Evolutionary conservation across 2,113 vertebrate species (phyloP).

Genomic region (Dissostichus mawsoni): DNA sequence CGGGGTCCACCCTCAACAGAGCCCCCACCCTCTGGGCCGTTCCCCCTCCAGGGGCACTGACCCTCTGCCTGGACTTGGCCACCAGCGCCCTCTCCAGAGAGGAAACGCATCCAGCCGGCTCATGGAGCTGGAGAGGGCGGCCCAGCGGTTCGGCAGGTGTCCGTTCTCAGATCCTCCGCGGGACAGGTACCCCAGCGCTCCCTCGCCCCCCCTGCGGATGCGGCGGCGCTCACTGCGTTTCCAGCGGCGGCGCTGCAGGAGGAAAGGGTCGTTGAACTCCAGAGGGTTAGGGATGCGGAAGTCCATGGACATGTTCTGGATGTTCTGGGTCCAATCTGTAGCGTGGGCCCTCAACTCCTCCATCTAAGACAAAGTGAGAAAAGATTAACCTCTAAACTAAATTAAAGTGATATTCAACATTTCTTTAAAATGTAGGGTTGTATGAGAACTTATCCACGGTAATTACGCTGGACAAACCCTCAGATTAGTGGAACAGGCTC

Average conservation of each 20-base stretch:
- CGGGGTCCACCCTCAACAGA: slow-evolving; percentile 40
- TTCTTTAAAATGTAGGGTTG: too few relatives aligned
- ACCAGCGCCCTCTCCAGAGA: slow-evolving; percentile 40
- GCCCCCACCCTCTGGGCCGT: not conserved
- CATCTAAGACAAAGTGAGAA: slow-evolving; percentile 83
- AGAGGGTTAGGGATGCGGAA: slow-evolving; percentile 88
- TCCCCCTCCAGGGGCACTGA: slow-evolving; percentile 19
- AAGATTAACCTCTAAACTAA: not conserved
- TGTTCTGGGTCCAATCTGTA: slow-evolving; percentile 91
- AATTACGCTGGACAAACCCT: too few relatives aligned
- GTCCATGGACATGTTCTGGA: slow-evolving; percentile 89
- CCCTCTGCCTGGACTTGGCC: slow-evolving; percentile 20
- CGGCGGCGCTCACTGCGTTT: slow-evolving; percentile 79
- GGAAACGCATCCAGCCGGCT: slow-evolving; percentile 48
- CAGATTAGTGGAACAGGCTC: too few relatives aligned
- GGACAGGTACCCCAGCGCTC: slow-evolving; percentile 66
- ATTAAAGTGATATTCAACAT: too few relatives aligned
- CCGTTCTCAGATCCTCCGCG: slow-evolving; percentile 74
- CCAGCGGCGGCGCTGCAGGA: slow-evolving; percentile 82
- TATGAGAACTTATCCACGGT: too few relatives aligned
- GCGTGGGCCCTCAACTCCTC: slow-evolving; percentile 92
- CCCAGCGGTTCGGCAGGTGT: slow-evolving; percentile 76
- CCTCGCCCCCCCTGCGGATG: slow-evolving; percentile 75
- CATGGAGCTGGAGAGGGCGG: slow-evolving; percentile 69
- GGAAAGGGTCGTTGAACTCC: slow-evolving; percentile 85